These are phyloP conservation scores for Diplogasteroides magnus DNA, from an alignment of 1,140 invertebrate species.

Conservation along the genomic window DNA sequence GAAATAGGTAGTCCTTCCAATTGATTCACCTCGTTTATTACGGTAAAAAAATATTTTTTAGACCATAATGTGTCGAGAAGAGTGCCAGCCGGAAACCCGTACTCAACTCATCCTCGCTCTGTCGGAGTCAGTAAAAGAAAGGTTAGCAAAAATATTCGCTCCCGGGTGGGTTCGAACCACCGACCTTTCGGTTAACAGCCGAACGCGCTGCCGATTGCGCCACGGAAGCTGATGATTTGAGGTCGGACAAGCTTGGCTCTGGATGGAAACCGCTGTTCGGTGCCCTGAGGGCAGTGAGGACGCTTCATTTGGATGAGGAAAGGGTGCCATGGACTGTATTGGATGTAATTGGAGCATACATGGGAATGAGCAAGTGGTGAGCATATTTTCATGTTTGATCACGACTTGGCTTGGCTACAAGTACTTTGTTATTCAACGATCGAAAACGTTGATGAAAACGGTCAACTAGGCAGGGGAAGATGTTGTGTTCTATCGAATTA, in stretches of 20 bases:
- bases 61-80: constrained; percentile 17
- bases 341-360: constrained; percentile 22
- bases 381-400: background rate
- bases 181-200: constrained; percentile 56
- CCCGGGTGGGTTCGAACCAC: constrained; percentile 52
- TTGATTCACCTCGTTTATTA: background rate
- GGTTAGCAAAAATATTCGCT: background rate
- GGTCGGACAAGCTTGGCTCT: constrained; percentile 21
- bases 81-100: constrained; percentile 19
- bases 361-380: constrained; percentile 15
- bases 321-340: constrained; percentile 25
- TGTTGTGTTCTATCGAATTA: too few relatives aligned
- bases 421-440: too few relatives aligned
- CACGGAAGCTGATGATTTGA: constrained; percentile 31
- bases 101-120: constrained; percentile 18
- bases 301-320: constrained; percentile 12
- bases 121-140: constrained; percentile 13
- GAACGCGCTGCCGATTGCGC: constrained; percentile 44
- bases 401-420: too few relatives aligned
- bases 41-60: background rate
- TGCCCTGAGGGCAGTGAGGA: constrained; percentile 14
- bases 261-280: constrained; percentile 31
- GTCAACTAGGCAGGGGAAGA: too few relatives aligned
- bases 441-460: constrained; percentile 9
- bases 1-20: too few relatives aligned